phyloP scores from a whole-genome alignment of 2,113 vertebrate species.

The Plotosus lineatus region DNA sequence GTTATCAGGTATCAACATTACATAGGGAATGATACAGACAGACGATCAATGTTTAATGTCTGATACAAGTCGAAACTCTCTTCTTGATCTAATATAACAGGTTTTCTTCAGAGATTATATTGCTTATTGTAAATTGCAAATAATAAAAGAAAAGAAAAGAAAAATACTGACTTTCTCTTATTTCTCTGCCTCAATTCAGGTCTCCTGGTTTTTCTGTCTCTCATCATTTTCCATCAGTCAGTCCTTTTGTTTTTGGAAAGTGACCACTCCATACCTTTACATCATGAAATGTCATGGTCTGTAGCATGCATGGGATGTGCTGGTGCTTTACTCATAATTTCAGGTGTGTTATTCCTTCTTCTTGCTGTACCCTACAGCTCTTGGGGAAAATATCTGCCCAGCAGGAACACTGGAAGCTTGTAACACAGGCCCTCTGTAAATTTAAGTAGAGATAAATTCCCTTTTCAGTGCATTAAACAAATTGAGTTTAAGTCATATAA shows the following conservation, averaged over 20 bases:
- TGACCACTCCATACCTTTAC: constrained; percentile 69
- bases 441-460: constrained; percentile 1
- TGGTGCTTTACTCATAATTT: constrained; percentile 73
- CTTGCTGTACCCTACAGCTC: constrained; percentile 74
- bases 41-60: not conserved
- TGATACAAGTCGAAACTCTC: not conserved
- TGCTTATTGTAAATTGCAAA: too few species aligned
- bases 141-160: not conserved
- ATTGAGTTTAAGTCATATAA: not conserved
- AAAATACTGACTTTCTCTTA: not conserved
- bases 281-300: constrained; percentile 84
- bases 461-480: not conserved
- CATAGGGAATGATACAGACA: not conserved
- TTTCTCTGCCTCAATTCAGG: constrained; percentile 63
- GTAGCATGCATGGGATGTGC: constrained; percentile 77
- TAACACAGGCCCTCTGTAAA: constrained; percentile 43
- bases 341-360: constrained; percentile 74
- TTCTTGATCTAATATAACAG: not conserved
- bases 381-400: constrained; percentile 71
- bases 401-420: constrained; percentile 61
- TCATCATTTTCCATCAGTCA: constrained; percentile 82
- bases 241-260: constrained; percentile 73
- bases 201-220: constrained; percentile 74
- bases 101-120: not conserved
- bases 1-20: constrained; percentile 74